Percentiles rank a stretch among this genome's conserved stretches.
These are phyloP conservation scores for Tenthredo scrophulariae DNA, from an alignment of 2,888 invertebrate genomes.

Conservation along the genomic window DNA sequence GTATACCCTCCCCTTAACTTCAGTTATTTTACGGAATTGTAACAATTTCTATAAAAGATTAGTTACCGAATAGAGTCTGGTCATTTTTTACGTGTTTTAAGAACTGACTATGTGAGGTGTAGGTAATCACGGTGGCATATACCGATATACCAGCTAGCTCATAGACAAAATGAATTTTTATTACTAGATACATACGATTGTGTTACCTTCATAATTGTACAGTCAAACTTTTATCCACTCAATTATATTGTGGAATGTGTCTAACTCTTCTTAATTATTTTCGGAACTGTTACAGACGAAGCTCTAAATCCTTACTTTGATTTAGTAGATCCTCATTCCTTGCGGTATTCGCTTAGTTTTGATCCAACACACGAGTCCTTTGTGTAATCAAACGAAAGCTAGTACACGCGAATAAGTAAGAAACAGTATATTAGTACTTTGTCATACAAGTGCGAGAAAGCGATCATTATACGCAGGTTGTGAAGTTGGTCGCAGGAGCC, in stretches of 20 bases:
- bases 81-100: no score
- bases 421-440: no score
- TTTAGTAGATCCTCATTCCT: slow-evolving; percentile 28
- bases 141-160: no score
- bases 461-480: no score
- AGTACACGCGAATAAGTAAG: background rate
- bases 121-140: no score
- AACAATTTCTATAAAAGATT: no score
- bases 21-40: background rate
- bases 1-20: no score
- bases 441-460: no score
- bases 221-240: background rate
- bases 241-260: background rate
- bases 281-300: slow-evolving; percentile 45
- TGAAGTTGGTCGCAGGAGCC: no score
- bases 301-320: slow-evolving; percentile 11
- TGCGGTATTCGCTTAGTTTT: slow-evolving; percentile 59
- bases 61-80: no score
- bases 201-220: slow-evolving; percentile 4
- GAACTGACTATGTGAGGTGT: no score
- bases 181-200: background rate
- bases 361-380: slow-evolving; percentile 62
- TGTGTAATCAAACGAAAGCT: slow-evolving; percentile 57
- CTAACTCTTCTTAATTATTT: background rate
- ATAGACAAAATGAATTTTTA: background rate